phyloP scores from a whole-genome alignment of 1,140 invertebrate species.

The Bombus waltoni region DNA sequence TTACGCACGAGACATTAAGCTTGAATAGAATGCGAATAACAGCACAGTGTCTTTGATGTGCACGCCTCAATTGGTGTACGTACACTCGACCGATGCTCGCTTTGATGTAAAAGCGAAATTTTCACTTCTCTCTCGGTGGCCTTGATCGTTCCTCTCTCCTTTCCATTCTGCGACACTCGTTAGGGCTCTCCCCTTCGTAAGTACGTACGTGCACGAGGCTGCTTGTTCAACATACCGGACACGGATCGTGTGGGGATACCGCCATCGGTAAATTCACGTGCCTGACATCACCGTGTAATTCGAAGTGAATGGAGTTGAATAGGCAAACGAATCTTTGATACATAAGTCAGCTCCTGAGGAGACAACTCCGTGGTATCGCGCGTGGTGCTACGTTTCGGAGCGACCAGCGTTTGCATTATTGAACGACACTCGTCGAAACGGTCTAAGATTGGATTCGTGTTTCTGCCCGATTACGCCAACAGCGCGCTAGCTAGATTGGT shows the following conservation, averaged over 20 bases:
- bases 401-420: constrained; percentile 16
- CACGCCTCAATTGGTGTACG: constrained; percentile 2
- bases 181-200: not conserved
- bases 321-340: not conserved
- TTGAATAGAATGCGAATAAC: constrained; percentile 38
- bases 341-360: not conserved
- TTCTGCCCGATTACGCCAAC: constrained; percentile 9
- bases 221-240: not conserved
- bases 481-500: not conserved
- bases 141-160: constrained; percentile 40
- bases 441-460: constrained; percentile 29
- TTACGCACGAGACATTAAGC: constrained; percentile 49
- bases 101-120: constrained; percentile 47
- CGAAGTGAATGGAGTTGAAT: not conserved
- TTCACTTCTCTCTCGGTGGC: constrained; percentile 37
- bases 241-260: not conserved
- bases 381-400: not conserved
- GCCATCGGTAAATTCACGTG: not conserved
- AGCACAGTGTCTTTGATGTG: constrained; percentile 7
- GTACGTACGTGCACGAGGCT: not conserved
- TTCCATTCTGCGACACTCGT: constrained; percentile 7
- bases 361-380: not conserved
- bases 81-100: constrained; percentile 35
- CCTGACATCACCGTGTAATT: not conserved
- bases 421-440: constrained; percentile 10